A percentile compares a stretch with the other conserved stretches of the same genome.
Conservation (phyloP, 2,888 invertebrate species). For the Helicoverpa assulta region DNA sequence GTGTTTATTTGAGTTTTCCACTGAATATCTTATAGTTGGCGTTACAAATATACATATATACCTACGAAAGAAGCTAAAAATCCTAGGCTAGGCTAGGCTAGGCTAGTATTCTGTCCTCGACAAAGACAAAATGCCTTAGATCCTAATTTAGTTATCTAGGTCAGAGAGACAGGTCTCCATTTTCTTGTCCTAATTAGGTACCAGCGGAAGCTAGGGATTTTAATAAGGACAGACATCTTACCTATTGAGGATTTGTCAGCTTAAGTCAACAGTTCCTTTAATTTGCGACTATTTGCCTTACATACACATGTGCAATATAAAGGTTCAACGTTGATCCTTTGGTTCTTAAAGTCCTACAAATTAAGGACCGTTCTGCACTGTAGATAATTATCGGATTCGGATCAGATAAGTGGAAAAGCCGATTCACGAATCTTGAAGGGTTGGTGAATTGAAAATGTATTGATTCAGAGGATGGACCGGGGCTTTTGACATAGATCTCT, state of each 20-base stretch:
- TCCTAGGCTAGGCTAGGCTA: no score
- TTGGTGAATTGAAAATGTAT: conserved; percentile 2
- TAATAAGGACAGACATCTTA: conserved; percentile 51
- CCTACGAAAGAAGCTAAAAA: background rate
- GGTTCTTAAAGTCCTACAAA: conserved; percentile 15
- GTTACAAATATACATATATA: background rate
- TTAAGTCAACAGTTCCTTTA: conserved; percentile 45
- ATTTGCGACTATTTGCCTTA: conserved; percentile 35
- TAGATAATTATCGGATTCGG: conserved; percentile 1
- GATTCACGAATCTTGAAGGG: conserved; percentile 1
- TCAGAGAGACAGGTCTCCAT: conserved; percentile 29
- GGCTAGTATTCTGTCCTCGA: conserved; percentile 6
- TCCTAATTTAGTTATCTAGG: conserved; percentile 49
- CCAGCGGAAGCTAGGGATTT: conserved; percentile 50
- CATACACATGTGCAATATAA: background rate
- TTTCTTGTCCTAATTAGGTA: conserved; percentile 52
- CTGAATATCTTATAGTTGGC: background rate
- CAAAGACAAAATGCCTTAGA: conserved; percentile 27
- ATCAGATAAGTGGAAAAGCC: conserved; percentile 1
- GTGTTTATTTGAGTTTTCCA: background rate
- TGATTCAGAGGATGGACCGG: conserved; percentile 1
- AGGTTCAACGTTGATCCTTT: background rate
- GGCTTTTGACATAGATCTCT: conserved; percentile 1
- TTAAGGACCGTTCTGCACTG: background rate
- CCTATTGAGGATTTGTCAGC: conserved; percentile 54